phyloP scores from a whole-genome alignment of 2,797 vertebrate species.

The Poecilia picta region DNA sequence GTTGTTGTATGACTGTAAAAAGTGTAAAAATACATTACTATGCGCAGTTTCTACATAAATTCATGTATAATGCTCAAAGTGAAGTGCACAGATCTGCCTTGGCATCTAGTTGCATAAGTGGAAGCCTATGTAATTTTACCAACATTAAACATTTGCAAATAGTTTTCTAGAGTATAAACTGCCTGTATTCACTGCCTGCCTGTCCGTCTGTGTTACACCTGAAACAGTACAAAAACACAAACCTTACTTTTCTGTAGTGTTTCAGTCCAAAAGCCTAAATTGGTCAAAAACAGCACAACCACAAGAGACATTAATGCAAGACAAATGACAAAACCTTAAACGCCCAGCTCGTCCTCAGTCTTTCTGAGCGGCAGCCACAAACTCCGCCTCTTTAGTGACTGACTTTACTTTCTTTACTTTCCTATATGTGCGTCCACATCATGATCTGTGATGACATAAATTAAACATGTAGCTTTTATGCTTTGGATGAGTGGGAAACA shows the following conservation, averaged over 20 bases:
- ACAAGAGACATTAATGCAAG: not conserved
- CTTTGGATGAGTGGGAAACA: slow-evolving; percentile 36
- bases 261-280: not conserved
- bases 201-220: not conserved
- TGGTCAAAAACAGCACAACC: not conserved
- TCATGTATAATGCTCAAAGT: not conserved
- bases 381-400: not conserved
- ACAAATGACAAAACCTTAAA: not conserved
- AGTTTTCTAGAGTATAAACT: not conserved
- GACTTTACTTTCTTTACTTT: too few species aligned
- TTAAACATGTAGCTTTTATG: slow-evolving; percentile 43
- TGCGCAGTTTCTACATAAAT: not conserved
- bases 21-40: not conserved
- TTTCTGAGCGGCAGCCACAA: not conserved
- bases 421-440: not conserved
- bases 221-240: not conserved
- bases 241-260: not conserved
- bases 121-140: not conserved
- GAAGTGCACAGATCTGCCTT: not conserved
- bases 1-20: not conserved
- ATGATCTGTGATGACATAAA: slow-evolving; percentile 6
- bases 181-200: not conserved
- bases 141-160: not conserved
- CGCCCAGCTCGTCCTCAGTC: not conserved
- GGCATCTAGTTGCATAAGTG: not conserved